Evolutionary conservation across 2,113 vertebrate species (phyloP), one percentile per base, ranked within the genome.

Genomic region (Sardina pilchardus): DNA sequence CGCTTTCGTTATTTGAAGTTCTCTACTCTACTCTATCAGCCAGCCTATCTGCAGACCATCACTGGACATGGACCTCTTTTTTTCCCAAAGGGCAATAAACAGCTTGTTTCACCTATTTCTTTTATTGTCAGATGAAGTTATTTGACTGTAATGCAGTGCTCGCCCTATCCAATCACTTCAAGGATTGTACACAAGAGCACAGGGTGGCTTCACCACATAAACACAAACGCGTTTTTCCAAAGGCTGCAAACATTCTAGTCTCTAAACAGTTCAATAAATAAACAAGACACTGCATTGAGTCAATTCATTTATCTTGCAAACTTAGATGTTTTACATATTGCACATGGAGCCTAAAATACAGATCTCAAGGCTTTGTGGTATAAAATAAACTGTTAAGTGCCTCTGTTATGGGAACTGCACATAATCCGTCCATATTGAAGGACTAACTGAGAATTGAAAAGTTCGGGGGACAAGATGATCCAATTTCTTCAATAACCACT

Each of bases 251-350:
- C 71, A 78, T 34, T 78, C 30, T 12, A 78, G 26, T 39, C 30
- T 3, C 30, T 36, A 78, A 16, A 78, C 12, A 34, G 30, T 78
- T 17, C 71, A 78, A 78, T 36, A 78, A 78, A 78, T 78, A 78
- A 78, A 78, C 71, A 78, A 78, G 71, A 78, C 71, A 78, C 26
- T 78, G 71, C 34, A 36, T 78, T 78, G 71, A 36, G 30, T 78
- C 26, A 30, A 78, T 78, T 36, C 71, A 78, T 78, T 78, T 78
- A 78, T 78, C 30, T 78, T 78, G 30, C 30, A 36, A 78, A 78
- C 71, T 34, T 36, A 39, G 30, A 16, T 36, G 30, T 78, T 9
- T 63, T 9, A 36, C 34, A 78, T 78, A 78, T 78, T 78, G 30
- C 30, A 36, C 71, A 78, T 78, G 16, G 71, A 78, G 63, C 26